Evolutionary conservation across 2,113 vertebrate species (phyloP).

Genomic region (human): DNA sequence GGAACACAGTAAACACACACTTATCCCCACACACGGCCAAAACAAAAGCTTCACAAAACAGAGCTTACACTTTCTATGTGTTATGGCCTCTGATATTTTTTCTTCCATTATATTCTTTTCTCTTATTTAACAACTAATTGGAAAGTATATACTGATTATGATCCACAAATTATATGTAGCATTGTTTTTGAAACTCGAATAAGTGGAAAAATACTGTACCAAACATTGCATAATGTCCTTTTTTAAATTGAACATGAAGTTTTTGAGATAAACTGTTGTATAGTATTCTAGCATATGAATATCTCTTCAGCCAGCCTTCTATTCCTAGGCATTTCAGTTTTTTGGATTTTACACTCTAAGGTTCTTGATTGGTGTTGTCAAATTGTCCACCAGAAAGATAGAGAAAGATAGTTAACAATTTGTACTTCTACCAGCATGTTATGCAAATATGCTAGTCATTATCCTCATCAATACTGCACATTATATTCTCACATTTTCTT

Average conservation of each 20-base stretch:
- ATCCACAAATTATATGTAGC: neutral
- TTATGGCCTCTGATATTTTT: neutral
- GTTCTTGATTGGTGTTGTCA: neutral
- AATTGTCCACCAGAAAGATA: neutral
- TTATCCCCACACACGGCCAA: neutral
- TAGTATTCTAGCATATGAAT: neutral
- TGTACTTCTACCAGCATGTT: neutral
- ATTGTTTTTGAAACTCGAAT: constrained; percentile 22
- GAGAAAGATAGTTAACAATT: neutral
- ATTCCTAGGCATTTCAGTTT: neutral
- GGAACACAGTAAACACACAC: neutral
- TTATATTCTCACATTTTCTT: neutral
- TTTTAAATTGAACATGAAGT: neutral
- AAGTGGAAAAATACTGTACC: neutral
- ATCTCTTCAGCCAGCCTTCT: neutral
- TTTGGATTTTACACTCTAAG: neutral
- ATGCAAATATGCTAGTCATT: neutral
- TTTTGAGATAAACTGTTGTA: neutral
- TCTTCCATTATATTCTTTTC: neutral
- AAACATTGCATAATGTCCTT: neutral
- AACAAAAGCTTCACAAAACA: neutral
- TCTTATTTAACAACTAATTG: neutral
- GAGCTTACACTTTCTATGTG: neutral
- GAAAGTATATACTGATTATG: neutral
- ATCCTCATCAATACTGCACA: neutral